Percentiles rank a stretch among this genome's conserved stretches.
Conservation (phyloP, 1,140 invertebrate species). For the Potamilus streckersoni region DNA sequence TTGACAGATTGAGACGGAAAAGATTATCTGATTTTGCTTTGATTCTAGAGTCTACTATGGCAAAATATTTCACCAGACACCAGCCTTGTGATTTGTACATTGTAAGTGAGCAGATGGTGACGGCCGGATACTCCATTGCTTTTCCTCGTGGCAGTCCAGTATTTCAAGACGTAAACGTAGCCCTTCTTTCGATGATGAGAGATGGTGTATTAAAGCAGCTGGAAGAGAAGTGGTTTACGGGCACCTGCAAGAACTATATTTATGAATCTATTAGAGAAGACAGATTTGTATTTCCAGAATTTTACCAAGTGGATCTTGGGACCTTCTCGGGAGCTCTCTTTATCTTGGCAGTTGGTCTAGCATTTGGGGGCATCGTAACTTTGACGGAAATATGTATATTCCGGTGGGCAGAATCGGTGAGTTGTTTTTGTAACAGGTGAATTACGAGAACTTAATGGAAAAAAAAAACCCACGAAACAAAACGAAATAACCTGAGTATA, state of each 20-base stretch:
- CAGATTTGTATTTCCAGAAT: not conserved
- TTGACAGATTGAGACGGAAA: constrained; percentile 73
- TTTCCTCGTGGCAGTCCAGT: constrained; percentile 12
- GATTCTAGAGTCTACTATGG: constrained; percentile 91
- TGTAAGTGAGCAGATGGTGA: constrained; percentile 30
- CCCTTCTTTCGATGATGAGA: constrained; percentile 33
- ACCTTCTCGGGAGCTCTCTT: constrained; percentile 50
- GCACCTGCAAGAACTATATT: constrained; percentile 25
- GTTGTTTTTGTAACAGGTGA: not conserved
- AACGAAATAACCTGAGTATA: too few species aligned
- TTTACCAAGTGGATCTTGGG: constrained; percentile 40
- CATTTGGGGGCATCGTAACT: constrained; percentile 37
- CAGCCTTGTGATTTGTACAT: constrained; percentile 45
- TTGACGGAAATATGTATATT: constrained; percentile 40
- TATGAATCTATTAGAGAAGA: constrained; percentile 11
- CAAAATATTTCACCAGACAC: constrained; percentile 24
- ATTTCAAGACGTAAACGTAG: constrained; percentile 19
- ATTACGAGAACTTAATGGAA: too few species aligned
- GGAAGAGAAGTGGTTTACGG: constrained; percentile 45
- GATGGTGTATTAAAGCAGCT: constrained; percentile 31
- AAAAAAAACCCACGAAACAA: too few species aligned
- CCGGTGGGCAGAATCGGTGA: constrained; percentile 40
- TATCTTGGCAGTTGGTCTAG: constrained; percentile 38
- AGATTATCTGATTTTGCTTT: constrained; percentile 80
- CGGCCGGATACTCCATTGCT: constrained; percentile 29